Evolutionary conservation across 1,140 invertebrate genomes (phyloP), one percentile per base, ranked within the genome.

Genomic region (Chrysopa pallens): DNA sequence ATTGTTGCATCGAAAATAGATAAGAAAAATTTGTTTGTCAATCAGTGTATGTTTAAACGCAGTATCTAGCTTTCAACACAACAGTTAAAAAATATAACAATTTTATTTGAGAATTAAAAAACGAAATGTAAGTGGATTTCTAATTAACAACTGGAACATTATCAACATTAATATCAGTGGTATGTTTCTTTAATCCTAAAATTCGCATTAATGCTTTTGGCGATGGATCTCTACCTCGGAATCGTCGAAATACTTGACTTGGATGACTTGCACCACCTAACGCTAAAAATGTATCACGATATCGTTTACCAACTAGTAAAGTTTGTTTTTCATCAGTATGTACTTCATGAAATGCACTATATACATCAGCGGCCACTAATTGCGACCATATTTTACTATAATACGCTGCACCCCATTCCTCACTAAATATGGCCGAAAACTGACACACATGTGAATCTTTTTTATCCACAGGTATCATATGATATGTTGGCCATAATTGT

Each of bases 341-440:
- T 29, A 68, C 67, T 59, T 92, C 85, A 45, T 78, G 63, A 58
- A 94, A 93, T 33, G 84, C 80, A 58, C 75, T 79, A 52, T 82
- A 91, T 11, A 83, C 70, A 63, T 96, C 91, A 1, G 89, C 87
- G 1, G 89, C 89, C 29, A 93, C 70, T 72, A 96, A 80, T 63
- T 75, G 69, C 4, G 84, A 81, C 83, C 85, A 90, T 6, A 84
- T 48, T 51, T 75, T 65, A 39, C 78, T 78, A 48, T 80, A 88
- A 59, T 84, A 83, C 1, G 80, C 78, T 6, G 79, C 81, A 1
- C 65, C 73, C 72, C 74, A 83, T 48, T 80, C 71, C 44, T 76
- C 78, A 13, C 68, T 68, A 48, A 86, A 71, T 37, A 86, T 77
- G 43, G 74, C 77, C 39, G 69, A 70, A 54, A 92, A 83, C 0